These are phyloP conservation scores for Saccopteryx leptura DNA, from an alignment of 2,113 vertebrate genomes.

Conservation along the genomic window DNA sequence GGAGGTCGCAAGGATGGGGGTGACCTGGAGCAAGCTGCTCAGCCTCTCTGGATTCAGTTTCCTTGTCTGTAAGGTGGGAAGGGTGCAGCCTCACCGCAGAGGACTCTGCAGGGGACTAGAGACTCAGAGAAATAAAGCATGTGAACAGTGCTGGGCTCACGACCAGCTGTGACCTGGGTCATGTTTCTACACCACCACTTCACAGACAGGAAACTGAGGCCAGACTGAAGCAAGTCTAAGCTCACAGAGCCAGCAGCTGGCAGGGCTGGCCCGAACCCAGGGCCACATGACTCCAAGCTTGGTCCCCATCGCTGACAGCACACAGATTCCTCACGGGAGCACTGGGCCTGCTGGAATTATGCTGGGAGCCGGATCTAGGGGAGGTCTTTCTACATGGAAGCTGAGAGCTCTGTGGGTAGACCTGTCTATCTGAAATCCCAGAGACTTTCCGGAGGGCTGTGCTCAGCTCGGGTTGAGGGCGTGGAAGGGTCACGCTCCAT, in stretches of 20 bases:
- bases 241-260: background rate
- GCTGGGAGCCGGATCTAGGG: accelerated
- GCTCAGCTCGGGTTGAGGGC: background rate
- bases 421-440: background rate
- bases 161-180: accelerated
- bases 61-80: background rate
- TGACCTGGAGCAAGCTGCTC: background rate
- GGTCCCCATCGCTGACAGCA: background rate
- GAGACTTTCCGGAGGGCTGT: background rate
- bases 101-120: background rate
- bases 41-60: background rate
- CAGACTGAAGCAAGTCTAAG: background rate
- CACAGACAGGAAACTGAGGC: background rate
- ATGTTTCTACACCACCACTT: background rate
- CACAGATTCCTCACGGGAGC: background rate
- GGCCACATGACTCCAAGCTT: accelerated
- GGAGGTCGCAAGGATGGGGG: background rate
- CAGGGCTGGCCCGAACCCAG: background rate
- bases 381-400: background rate
- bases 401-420: background rate
- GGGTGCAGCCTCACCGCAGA: background rate
- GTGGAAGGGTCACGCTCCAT: background rate
- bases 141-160: background rate
- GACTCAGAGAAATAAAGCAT: background rate
- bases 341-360: accelerated